Percentiles rank a stretch among this genome's conserved stretches.
phyloP scores from a whole-genome alignment of 2,113 vertebrate species.

The Formicarius rufipectus region DNA sequence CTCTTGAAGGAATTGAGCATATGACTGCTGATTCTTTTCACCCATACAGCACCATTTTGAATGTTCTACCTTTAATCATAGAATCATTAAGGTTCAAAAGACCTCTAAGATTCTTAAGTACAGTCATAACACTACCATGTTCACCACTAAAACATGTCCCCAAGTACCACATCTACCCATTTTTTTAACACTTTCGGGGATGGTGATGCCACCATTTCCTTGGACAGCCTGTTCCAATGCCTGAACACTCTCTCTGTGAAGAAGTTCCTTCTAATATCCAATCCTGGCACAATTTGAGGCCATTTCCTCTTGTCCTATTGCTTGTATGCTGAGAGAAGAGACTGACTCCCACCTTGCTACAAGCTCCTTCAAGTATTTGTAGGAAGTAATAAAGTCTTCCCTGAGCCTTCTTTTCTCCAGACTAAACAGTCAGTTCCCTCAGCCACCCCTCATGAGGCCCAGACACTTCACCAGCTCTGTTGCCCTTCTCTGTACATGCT shows the following conservation, averaged over 20 bases:
- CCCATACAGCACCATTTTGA: background rate
- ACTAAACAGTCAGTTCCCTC: background rate
- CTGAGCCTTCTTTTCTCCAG: background rate
- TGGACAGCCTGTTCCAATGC: background rate
- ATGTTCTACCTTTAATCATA: background rate
- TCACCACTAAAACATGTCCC: background rate
- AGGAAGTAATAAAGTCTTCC: background rate
- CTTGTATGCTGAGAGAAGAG: background rate
- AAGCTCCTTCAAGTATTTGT: background rate
- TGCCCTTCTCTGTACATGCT: background rate
- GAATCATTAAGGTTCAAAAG: background rate
- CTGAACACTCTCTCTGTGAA: background rate
- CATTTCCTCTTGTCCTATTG: background rate
- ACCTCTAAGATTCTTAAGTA: background rate
- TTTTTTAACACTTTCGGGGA: background rate
- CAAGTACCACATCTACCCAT: background rate
- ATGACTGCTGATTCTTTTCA: background rate
- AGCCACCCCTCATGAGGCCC: background rate
- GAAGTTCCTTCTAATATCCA: background rate
- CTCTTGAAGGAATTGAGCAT: conserved; percentile 17
- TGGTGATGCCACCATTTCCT: background rate
- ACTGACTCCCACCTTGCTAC: background rate
- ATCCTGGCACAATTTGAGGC: background rate
- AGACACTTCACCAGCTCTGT: background rate
- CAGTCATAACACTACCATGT: background rate